These are phyloP conservation scores for Agrochola macilenta DNA, from an alignment of 2,888 invertebrate genomes.

Conservation along the genomic window DNA sequence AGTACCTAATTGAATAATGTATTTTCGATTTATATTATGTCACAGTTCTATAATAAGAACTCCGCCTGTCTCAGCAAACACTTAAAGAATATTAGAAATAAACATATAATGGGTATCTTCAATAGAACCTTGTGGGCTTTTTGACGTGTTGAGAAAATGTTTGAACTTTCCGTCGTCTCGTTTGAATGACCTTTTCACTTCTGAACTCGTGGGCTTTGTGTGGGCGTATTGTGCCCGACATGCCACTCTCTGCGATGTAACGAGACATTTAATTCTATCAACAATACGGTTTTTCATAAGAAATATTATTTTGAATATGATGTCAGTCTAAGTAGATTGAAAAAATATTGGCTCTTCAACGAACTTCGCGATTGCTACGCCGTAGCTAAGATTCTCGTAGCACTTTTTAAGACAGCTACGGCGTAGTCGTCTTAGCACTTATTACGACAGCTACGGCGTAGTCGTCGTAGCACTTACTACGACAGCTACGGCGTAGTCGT, in stretches of 20 bases:
- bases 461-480: neutral
- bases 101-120: constrained; percentile 1
- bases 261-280: neutral
- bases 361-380: neutral
- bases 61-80: neutral
- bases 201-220: constrained; percentile 12
- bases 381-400: constrained; percentile 12
- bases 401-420: neutral
- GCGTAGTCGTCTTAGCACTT: neutral
- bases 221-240: constrained; percentile 34
- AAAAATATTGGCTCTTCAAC: neutral
- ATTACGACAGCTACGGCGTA: neutral
- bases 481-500: neutral
- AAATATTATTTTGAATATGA: constrained; percentile 1
- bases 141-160: constrained; percentile 4
- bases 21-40: neutral
- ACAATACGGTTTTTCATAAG: neutral
- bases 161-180: constrained; percentile 23
- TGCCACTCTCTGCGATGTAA: constrained; percentile 18
- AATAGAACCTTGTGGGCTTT: neutral
- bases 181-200: constrained; percentile 41
- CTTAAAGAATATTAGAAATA: constrained; percentile 3
- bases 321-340: neutral
- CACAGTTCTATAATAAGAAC: constrained; percentile 1
- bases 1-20: neutral